Evolutionary conservation across 1,140 invertebrate species (phyloP), one percentile per base, ranked within the genome.

Genomic region (Dendrolimus punctatus): DNA sequence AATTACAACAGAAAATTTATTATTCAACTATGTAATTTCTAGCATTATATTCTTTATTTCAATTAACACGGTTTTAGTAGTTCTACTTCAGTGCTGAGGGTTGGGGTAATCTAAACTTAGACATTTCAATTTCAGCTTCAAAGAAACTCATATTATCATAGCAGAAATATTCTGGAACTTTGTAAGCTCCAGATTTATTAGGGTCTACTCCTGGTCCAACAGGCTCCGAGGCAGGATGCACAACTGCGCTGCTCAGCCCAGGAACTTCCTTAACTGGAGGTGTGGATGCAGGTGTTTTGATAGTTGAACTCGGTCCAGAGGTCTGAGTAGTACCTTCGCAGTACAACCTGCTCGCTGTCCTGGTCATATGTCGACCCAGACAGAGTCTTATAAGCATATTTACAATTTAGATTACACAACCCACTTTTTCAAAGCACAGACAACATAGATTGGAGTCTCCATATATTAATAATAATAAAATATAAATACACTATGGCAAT

Each of bases 131-230:
- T 89, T 97, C 95, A 48, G 95, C 92, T 81, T 97, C 94, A 62
- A 91, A 93, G 69, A 92, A 96, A 56, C 92, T 94, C 64, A 90
- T 91, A 37, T 90, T 88, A 68, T 95, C 91, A 66, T 96, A 96
- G 60, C 90, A 91, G 69, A 93, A 97, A 73, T 96, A 96, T 85
- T 97, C 95, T 0, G 94, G 93, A 68, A 95, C 95, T 86, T 95
- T 95, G 71, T 97, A 97, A 4, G 90, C 87, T 40, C 89, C 90
- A 55, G 88, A 80, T 73, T 95, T 93, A 1, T 91, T 88, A 40
- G 94, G 83, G 39, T 87, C 80, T 0, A 88, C 94, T 43, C 91
- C 92, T 42, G 94, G 94, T 5, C 93, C 93, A 51, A 95, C 91
- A 4, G 91, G 89, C 58, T 79, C 66, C 3, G 75, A 76, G 38